Base-by-base conservation (phyloP, 2,113 vertebrate genomes). In the Myrmecobius fasciatus region DNA sequence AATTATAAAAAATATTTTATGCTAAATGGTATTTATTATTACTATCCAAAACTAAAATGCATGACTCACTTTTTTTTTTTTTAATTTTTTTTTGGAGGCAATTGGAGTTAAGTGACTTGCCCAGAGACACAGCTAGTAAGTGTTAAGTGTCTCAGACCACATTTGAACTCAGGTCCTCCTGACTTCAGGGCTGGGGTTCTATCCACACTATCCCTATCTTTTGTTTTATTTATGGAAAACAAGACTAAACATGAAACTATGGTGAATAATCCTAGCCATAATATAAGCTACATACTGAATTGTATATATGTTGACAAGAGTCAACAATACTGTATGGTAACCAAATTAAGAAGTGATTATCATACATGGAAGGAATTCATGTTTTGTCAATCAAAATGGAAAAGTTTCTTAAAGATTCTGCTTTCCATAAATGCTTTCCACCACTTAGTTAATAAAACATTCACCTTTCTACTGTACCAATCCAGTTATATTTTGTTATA, bases 21-120 rank as follows among this genome's bases (percentile, higher is more conserved):
- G 51, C 49, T 92, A 94, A 49, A 75, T 14, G 36, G 20, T 89
- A 43, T 97, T 96, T 96, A 94, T 89, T 91, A 83, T 83, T 92
- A 46, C 91, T 91, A 92, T 92, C 52, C 52, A 20, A 25, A 94
- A 96, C 36, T 46, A 67, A 36, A 25, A 53, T 46, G 36, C 6
- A 60, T 89, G 17, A 89, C 49, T 89, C 91, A 89, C 31, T 92
- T 92, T 11, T n/a, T n/a, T n/a, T n/a, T n/a, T n/a, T n/a, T n/a
- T n/a, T n/a, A n/a, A n/a, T n/a, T n/a, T n/a, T n/a, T n/a, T n/a
- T n/a, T n/a, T n/a, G n/a, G n/a, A n/a, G n/a, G n/a, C n/a, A n/a
- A n/a, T n/a, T n/a, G n/a, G n/a, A n/a, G n/a, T n/a, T n/a, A n/a
- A n/a, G n/a, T n/a, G n/a, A n/a, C n/a, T n/a, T n/a, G n/a, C n/a